Base-by-base conservation (phyloP, 1,140 invertebrate genomes). In the Nasonia giraulti region DNA sequence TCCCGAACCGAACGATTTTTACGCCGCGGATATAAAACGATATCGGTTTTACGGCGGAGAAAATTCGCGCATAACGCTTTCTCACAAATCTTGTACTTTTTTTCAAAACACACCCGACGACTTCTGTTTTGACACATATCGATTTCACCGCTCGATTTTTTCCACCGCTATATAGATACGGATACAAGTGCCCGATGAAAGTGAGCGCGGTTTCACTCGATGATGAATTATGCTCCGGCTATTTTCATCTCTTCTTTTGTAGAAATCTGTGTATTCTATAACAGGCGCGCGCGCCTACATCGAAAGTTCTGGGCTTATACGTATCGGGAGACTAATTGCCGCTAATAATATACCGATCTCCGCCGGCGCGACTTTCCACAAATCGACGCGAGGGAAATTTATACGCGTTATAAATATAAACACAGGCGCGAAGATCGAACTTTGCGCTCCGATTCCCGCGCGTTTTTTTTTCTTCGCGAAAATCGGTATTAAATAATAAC, bases 121-220 rank as follows among this genome's bases (percentile, higher is more conserved):
- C 55, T 62, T 62, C 55, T n/a, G 55, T n/a, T 62, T 62, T n/a
- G 55, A 62, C 55, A n/a, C 17, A n/a, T 7, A 82, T 82, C 31
- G 81, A 75, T 82, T 77, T 83, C 82, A 68, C 82, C 40, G 50
- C 20, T 62, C 55, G 20, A 62, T 1, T 62, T 20, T 62, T 62
- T 62, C 17, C 27, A 17, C 33, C 10, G 7, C 33, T 4, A 73
- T 62, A 50, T 47, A 27, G 27, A 50, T 12, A 50, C 11, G 2
- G 7, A 14, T 11, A 50, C 5, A 4, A 50, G 47, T 50, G 14
- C 47, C 47, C 55, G n/a, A 82, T 14, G 81, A 75, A 82, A 82
- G 71, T 82, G 33, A 23, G 50, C 81, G 73, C 17, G 44, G 33
- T 83, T 83, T 76, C 82, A 77, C 82, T 83, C 50, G 71, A 33